Evolutionary conservation across 1,140 invertebrate species (phyloP).

Genomic region (Dufourea novaeangliae): DNA sequence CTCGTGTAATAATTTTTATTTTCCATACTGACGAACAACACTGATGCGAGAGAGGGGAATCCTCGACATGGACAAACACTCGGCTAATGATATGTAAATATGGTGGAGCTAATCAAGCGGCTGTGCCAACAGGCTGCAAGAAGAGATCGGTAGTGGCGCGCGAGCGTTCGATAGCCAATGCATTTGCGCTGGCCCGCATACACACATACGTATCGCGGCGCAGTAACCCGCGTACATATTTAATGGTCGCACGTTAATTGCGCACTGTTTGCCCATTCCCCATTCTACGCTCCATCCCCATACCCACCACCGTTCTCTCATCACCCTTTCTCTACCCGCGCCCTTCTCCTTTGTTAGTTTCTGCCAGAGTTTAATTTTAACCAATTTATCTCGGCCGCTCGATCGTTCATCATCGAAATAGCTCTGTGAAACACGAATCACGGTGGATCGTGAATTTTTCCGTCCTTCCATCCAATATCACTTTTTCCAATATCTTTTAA

Average conservation of each 20-base stretch:
- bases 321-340: slow-evolving; percentile 58
- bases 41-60: slow-evolving; percentile 55
- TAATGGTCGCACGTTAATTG: slow-evolving; percentile 79
- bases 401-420: slow-evolving; percentile 71
- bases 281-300: slow-evolving; percentile 60
- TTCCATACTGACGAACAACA: slow-evolving; percentile 49
- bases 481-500: too few relatives aligned
- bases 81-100: slow-evolving; percentile 81
- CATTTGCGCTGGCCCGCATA: slow-evolving; percentile 62
- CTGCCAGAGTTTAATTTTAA: slow-evolving; percentile 75
- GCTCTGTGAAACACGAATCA: slow-evolving; percentile 29
- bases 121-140: slow-evolving; percentile 75
- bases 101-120: slow-evolving; percentile 80
- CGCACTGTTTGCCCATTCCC: slow-evolving; percentile 76
- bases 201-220: slow-evolving; percentile 61
- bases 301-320: slow-evolving; percentile 55
- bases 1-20: slow-evolving; percentile 41
- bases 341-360: slow-evolving; percentile 65
- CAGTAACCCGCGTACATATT: slow-evolving; percentile 76
- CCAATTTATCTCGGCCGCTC: slow-evolving; percentile 73
- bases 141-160: slow-evolving; percentile 71
- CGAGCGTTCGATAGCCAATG: slow-evolving; percentile 74
- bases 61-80: slow-evolving; percentile 77
- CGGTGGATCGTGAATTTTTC: background rate
- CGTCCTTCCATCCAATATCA: background rate